Evolutionary conservation across 2,797 vertebrate genomes (phyloP), one percentile per base, ranked within the genome.

Genomic region (Rhinella marina): DNA sequence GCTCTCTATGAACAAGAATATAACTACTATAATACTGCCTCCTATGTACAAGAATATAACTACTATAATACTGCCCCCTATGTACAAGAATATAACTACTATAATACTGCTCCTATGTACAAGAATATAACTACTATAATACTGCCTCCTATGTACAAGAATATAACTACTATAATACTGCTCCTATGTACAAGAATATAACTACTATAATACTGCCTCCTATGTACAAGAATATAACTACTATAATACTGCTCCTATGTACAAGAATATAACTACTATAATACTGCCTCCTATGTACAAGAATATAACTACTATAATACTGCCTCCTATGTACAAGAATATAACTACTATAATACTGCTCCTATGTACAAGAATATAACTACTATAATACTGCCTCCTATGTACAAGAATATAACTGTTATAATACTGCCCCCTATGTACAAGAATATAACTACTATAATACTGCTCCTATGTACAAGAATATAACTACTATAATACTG

Each of bases 151-250:
- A 32, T 70, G 16, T 70, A 32, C 68, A 32, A 70, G 68, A 70
- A 70, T 70, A 68, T 68, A 68, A 68, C 64, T 68, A 27, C 64
- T 68, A 68, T 70, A 70, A 70, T 70, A 70, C 68, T 70, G 68
- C 68, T 1, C 64, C 64, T 68, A 68, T 68, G 25, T 68, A 68
- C 64, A 68, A 68, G 64, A 68, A 68, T 68, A 68, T 68, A 13
- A 68, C 64, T 68, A 68, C 64, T 68, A 29, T 68, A 68, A 68
- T 27, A 68, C n/a, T 68, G 64, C 25, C n/a, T 9, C 27, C 27
- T 70, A 70, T 70, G 16, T 70, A 70, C 27, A 70, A 70, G 27
- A 70, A 70, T 70, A 70, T 70, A 70, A 70, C 27, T 70, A 70
- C 68, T 70, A 70, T 70, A 70, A 70, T 70, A 70, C 68, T 70